Conservation (phyloP, 2,888 invertebrate genomes). For the Lepidochrysops patricia region DNA sequence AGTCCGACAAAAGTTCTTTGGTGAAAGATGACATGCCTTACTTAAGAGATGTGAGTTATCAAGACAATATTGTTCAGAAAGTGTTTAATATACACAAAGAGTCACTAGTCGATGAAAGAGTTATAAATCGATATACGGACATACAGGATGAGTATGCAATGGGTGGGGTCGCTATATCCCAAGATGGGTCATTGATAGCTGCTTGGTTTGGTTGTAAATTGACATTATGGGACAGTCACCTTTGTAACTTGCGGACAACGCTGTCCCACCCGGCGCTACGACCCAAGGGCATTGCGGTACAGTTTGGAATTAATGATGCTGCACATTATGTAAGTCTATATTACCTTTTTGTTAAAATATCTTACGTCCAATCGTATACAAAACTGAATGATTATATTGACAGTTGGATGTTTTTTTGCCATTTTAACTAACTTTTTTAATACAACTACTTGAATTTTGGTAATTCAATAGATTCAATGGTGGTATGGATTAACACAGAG, state of each 20-base stretch:
- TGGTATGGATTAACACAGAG: too few relatives aligned
- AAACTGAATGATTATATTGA: too few relatives aligned
- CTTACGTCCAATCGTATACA: too few relatives aligned
- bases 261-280: slow-evolving; percentile 59
- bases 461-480: too few relatives aligned
- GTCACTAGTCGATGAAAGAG: neutral
- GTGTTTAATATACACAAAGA: slow-evolving; percentile 55
- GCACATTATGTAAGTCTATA: slow-evolving; percentile 64
- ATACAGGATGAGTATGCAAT: slow-evolving; percentile 42
- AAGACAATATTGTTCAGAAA: slow-evolving; percentile 44
- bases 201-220: slow-evolving; percentile 67
- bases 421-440: too few relatives aligned
- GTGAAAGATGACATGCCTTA: slow-evolving; percentile 34
- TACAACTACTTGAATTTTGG: too few relatives aligned
- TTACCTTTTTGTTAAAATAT: too few relatives aligned
- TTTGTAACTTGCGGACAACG: slow-evolving; percentile 52
- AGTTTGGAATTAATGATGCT: slow-evolving; percentile 59
- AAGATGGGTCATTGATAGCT: slow-evolving; percentile 66
- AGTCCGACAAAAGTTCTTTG: slow-evolving; percentile 32
- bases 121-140: slow-evolving; percentile 17
- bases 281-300: slow-evolving; percentile 55
- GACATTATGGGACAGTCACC: slow-evolving; percentile 61
- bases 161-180: slow-evolving; percentile 62
- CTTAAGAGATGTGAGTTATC: slow-evolving; percentile 30
- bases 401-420: too few relatives aligned